phyloP scores from a whole-genome alignment of 2,797 vertebrate species.

The Hydrolagus colliei region DNA sequence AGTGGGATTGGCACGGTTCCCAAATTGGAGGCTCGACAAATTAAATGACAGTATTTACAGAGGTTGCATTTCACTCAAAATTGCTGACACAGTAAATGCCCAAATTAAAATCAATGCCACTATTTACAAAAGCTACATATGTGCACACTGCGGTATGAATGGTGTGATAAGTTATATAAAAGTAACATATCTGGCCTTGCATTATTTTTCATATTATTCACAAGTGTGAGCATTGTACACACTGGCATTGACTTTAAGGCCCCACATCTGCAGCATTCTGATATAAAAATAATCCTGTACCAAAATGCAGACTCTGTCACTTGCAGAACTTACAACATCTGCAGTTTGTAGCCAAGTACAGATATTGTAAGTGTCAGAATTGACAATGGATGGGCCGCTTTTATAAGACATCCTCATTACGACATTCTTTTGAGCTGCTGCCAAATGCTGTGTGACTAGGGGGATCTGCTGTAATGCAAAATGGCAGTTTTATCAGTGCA shows the following conservation, averaged over 20 bases:
- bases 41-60: neutral
- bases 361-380: neutral
- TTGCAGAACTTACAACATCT: neutral
- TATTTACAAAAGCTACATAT: conserved; percentile 7
- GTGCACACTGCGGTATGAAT: conserved; percentile 5
- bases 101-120: conserved; percentile 21
- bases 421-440: neutral
- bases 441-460: neutral
- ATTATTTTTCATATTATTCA: neutral
- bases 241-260: neutral
- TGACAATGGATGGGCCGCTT: neutral
- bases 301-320: neutral
- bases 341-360: neutral
- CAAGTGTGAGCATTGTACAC: neutral
- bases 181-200: neutral
- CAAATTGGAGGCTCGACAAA: conserved; percentile 1
- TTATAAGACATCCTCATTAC: neutral
- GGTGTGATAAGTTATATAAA: neutral
- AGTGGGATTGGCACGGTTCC: neutral
- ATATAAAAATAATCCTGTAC: neutral
- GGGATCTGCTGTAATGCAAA: neutral
- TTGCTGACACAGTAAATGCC: neutral
- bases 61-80: neutral
- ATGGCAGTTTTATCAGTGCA: too few species aligned
- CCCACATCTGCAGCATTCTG: neutral